phyloP scores from a whole-genome alignment of 2,888 invertebrate species.

The Buathra laborator region DNA sequence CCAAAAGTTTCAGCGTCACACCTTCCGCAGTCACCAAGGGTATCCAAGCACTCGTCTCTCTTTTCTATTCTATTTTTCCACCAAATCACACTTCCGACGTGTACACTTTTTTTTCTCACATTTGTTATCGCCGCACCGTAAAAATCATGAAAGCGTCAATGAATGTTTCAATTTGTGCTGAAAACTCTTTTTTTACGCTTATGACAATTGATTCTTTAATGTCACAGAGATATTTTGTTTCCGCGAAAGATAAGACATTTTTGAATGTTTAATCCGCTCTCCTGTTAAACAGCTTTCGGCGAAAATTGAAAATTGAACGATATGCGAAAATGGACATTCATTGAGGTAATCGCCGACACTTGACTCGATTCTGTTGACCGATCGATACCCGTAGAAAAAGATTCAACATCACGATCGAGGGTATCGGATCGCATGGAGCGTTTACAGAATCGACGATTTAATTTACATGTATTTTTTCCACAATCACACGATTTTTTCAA shows the following conservation, averaged over 20 bases:
- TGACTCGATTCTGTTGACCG: background rate
- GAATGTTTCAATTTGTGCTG: background rate
- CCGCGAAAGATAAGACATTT: too few species aligned
- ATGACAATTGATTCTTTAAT: background rate
- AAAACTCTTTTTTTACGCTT: background rate
- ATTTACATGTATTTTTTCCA: background rate
- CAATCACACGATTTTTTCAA: background rate
- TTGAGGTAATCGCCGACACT: background rate
- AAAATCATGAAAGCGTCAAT: constrained; percentile 5
- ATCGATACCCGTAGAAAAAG: background rate
- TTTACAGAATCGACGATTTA: background rate
- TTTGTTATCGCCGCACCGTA: background rate
- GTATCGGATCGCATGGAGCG: background rate
- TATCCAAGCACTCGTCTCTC: constrained; percentile 78
- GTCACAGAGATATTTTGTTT: background rate
- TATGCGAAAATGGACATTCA: background rate
- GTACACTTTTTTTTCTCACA: background rate
- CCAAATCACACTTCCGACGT: background rate
- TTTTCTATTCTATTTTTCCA: constrained; percentile 21
- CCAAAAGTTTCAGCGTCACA: constrained; percentile 96
- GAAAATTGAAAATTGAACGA: background rate
- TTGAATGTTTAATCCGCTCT: too few species aligned
- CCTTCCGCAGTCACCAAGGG: constrained; percentile 90
- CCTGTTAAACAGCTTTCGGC: too few species aligned
- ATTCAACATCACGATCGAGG: background rate